Base-by-base conservation (phyloP, 2,888 invertebrate species). In the Cheilosia impressa region DNA sequence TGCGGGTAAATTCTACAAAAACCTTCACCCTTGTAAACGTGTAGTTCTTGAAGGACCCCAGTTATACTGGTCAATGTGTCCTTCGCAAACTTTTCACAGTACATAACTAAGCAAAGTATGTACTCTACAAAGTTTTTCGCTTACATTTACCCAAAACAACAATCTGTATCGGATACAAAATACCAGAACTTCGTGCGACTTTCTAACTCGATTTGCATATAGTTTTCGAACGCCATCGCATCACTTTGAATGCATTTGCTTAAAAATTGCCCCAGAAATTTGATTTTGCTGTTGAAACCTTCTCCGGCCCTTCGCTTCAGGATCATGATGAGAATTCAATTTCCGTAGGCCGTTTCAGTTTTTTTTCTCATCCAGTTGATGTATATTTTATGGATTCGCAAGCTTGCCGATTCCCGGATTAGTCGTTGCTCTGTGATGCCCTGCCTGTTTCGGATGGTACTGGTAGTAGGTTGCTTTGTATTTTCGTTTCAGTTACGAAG, bases 151-250 rank as follows among this genome's bases (percentile, higher is more conserved):
- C 13, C 13, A 13, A 38, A 38, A 38, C 38, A 34, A 34, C 34
- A 38, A 13, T 38, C 31, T 31, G 31, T 31, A 31, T 31, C 38
- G 4, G 10, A 38, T 13, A 38, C 10, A 13, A 13, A 38, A 13
- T 13, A 13, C 10, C 45, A 47, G 17, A 71, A 38, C 24, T 10
- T 34, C 27, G 55, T 31, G 34, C 17, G 38, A 58, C 69, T 31
- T 58, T 71, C 47, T 45, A 73, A 63, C 62, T 73, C 45, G 53
- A 73, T 73, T 73, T 73, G 73, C 73, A 75, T 75, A 31, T 31
- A 75, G 65, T 65, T 75, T 47, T 27, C 31, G 19, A 55, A 31
- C 53, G 5, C 27, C 31, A 5, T 22, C 50, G 41, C 43, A 60
- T 43, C 53, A 47, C 34, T 55, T 57, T 38, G 45, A 65, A 47